Base-by-base conservation (phyloP, 2,888 invertebrate genomes). In the Acanthosepion esculentum region DNA sequence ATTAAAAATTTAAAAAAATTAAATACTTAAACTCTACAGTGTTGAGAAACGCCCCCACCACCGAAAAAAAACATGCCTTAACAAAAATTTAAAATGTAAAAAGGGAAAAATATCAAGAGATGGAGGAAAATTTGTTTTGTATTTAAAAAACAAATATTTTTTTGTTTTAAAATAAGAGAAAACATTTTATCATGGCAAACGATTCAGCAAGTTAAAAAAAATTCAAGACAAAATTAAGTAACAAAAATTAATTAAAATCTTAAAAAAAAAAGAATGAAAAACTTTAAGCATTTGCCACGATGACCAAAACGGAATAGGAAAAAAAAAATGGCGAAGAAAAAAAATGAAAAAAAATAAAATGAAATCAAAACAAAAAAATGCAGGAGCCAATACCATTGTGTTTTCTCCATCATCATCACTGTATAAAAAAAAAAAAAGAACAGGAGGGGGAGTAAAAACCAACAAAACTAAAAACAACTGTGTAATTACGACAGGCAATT, bases 221-320 rank as follows among this genome's bases (percentile, higher is more conserved):
- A 78, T n/a, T n/a, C n/a, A n/a, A n/a, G n/a, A n/a, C n/a, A 12
- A 10, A n/a, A 15, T 5, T 0, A 0, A 10, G 1, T 26, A 10
- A 29, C 29, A 20, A 64, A 78, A 78, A 26, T 29, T 0, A 78
- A 26, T 10, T 8, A n/a, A 78, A 78, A 78, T n/a, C 15, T n/a
- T 15, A 23, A 78, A 33, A 78, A 78, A 78, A n/a, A 33, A 78
- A n/a, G n/a, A 78, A n/a, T 59, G 20, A 20, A 59, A 59, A 59
- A 20, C 59, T 59, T 59, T 23, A 59, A 59, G 23, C 59, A 59
- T 59, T 59, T 59, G 59, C 59, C 20, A 23, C 23, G 26, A 23
- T 59, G n/a, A 78, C 29, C 29, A 78, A 78, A 7, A 29, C 4
- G 33, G 15, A n/a, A 12, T 15, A 78, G 33, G n/a, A n/a, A 78